These are phyloP conservation scores for Ariopsis seemanni DNA, from an alignment of 2,113 vertebrate species.

Conservation along the genomic window DNA sequence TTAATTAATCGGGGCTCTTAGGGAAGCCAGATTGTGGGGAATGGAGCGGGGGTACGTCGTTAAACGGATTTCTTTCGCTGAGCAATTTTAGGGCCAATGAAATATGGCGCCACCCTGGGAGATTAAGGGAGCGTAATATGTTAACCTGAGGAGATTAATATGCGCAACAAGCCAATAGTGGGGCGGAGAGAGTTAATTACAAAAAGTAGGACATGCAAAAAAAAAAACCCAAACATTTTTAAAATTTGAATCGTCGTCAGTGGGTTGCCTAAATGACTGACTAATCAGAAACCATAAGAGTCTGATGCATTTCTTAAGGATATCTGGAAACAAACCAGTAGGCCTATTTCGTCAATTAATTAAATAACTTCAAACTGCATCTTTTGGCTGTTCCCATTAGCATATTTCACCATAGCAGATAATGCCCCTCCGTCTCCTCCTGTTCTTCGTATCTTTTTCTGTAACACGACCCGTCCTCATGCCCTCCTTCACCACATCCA, in stretches of 20 bases:
- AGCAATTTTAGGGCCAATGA: constrained; percentile 62
- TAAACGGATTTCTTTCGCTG: constrained; percentile 60
- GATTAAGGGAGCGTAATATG: constrained; percentile 47
- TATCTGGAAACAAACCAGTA: neutral
- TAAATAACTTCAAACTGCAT: neutral
- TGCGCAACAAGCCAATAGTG: constrained; percentile 48
- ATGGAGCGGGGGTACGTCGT: neutral
- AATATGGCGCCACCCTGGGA: constrained; percentile 59
- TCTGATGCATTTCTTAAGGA: neutral
- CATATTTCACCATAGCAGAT: too few species aligned
- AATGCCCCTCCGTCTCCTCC: too few species aligned
- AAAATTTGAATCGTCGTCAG: neutral
- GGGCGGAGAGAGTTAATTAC: constrained; percentile 60
- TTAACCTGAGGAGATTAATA: constrained; percentile 66
- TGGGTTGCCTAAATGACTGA: neutral
- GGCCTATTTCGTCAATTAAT: neutral
- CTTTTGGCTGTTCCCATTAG: too few species aligned
- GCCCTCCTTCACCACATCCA: too few species aligned
- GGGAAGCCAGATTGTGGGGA: constrained; percentile 40
- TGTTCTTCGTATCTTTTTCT: too few species aligned
- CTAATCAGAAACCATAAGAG: neutral
- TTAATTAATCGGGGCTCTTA: constrained; percentile 72
- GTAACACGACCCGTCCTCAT: too few species aligned
- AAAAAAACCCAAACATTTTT: neutral
- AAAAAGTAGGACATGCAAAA: neutral